Evolutionary conservation across 2,888 invertebrate species (phyloP), one percentile per base, ranked within the genome.

Genomic region (Andrena hattorfiana): DNA sequence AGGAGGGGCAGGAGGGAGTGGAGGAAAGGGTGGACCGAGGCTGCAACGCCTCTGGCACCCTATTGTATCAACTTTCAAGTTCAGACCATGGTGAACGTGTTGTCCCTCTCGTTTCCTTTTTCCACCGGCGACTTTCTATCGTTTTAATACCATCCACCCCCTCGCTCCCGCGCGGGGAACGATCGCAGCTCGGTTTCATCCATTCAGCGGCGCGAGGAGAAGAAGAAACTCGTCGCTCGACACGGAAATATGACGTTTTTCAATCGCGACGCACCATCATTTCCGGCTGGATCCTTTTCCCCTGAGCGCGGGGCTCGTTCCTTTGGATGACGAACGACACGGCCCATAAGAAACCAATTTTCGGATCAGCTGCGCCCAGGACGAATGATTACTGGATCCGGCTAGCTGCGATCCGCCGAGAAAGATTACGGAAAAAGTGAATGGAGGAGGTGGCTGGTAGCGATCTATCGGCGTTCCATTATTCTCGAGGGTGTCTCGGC

Each of bases 381-480:
- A 84, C 88, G 82, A 86, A 85, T 88, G 86, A 88, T 88, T 87
- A 88, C 85, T 72, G 81, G 83, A 67, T 83, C 78, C 76, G 83
- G 76, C 64, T 80, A 79, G 77, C 64, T 78, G 75, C 76, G 79
- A 87, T 85, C 81, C 81, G 83, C 74, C 49, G 76, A 81, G 62
- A 86, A 85, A 81, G 84, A 85, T 84, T 73, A 74, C 62, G 51
- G 71, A 86, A 86, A 85, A 83, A 86, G 77, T 51, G 69, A 74
- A 77, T 49, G 68, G 67, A 16, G 72, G 73, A 23, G 62, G 67
- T 42, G 77, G 62, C 70, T 35, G 63, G 42, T 59, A 66, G 75
- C 86, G 83, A 87, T 87, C 86, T 87, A 87, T 87, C 86, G 83
- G 70, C 64, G 74, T 81, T 86, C 82, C 83, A 86, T 88, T 88